Conservation (phyloP, 2,797 vertebrate genomes). For the Helicolenus hilgendorfi region DNA sequence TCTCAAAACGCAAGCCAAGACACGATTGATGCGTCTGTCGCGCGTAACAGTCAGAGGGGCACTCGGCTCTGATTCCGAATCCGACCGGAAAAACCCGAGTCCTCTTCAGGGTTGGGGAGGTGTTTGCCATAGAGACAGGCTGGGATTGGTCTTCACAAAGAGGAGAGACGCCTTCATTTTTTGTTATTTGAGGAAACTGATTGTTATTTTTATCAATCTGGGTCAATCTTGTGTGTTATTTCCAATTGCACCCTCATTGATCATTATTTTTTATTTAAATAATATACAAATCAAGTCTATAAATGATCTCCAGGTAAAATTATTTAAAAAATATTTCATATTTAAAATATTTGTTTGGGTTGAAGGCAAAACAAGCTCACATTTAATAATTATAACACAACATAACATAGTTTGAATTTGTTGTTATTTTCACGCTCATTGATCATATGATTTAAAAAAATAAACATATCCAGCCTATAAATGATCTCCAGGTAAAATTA, state of each 20-base stretch:
- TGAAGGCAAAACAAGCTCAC: background rate
- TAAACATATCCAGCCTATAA: no score
- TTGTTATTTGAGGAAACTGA: conserved; percentile 21
- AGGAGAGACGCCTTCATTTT: conserved; percentile 45
- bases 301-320: no score
- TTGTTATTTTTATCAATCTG: conserved; percentile 12
- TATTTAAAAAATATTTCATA: background rate
- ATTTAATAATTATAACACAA: no score
- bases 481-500: no score
- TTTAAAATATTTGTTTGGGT: background rate
- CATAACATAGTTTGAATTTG: background rate
- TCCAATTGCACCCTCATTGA: background rate
- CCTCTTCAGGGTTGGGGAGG: background rate
- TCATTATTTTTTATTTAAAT: background rate
- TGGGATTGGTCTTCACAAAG: conserved; percentile 57
- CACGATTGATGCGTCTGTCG: conserved; percentile 56
- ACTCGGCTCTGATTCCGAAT: conserved; percentile 64
- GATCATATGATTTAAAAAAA: no score
- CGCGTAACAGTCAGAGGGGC: conserved; percentile 34
- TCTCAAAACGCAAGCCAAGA: conserved; percentile 43
- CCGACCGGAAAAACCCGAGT: conserved; percentile 74
- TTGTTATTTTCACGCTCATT: no score
- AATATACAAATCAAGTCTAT: no score
- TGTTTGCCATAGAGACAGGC: conserved; percentile 66
- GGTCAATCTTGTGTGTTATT: background rate